Evolutionary conservation across 2,888 invertebrate genomes (phyloP).

Genomic region (Graphium colonna): DNA sequence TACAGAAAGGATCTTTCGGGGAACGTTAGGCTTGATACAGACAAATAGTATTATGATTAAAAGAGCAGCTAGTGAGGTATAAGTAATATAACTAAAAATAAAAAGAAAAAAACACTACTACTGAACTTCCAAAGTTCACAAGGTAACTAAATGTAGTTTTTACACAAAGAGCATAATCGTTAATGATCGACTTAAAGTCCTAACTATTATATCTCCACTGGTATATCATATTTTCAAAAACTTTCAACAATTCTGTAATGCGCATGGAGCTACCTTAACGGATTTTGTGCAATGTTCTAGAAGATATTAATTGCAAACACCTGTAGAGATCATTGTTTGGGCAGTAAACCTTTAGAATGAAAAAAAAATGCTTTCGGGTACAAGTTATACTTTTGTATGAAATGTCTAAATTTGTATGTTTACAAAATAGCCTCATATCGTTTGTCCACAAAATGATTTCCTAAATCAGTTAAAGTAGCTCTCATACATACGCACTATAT

Average conservation of each 20-base stretch:
- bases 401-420: constrained; percentile 7
- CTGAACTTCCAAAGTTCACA: constrained; percentile 74
- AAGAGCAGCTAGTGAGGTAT: constrained; percentile 72
- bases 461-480: constrained; percentile 24
- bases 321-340: background rate
- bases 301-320: constrained; percentile 2
- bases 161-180: constrained; percentile 58
- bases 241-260: constrained; percentile 56
- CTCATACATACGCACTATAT: constrained; percentile 26
- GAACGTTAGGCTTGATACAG: constrained; percentile 21
- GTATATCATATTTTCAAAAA: constrained; percentile 53
- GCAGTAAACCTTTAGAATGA: background rate
- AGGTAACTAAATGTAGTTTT: constrained; percentile 74
- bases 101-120: constrained; percentile 53
- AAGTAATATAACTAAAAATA: constrained; percentile 49
- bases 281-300: constrained; percentile 13
- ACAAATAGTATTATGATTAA: constrained; percentile 35
- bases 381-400: too few relatives aligned
- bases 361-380: background rate
- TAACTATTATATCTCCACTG: constrained; percentile 65
- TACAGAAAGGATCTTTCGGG: constrained; percentile 13
- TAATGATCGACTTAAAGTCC: constrained; percentile 71
- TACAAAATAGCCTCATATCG: constrained; percentile 33
- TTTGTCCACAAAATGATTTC: constrained; percentile 14
- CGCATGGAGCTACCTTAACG: constrained; percentile 32